These are phyloP conservation scores for Echiichthys vipera DNA, from an alignment of 2,797 vertebrate genomes.

Conservation along the genomic window DNA sequence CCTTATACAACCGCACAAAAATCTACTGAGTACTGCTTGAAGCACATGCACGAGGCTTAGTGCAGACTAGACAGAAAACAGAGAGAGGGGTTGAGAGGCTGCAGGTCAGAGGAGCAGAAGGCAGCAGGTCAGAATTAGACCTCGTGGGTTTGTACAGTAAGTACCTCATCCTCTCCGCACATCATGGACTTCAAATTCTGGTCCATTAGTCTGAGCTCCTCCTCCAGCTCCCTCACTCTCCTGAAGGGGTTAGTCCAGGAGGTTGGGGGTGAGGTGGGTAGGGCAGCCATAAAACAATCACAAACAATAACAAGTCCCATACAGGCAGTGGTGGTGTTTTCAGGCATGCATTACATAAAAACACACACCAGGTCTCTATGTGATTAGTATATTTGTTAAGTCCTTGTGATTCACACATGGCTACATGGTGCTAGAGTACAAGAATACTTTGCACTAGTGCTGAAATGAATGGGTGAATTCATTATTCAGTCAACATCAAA, in stretches of 20 bases:
- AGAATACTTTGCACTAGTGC: not conserved
- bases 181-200: slow-evolving; percentile 97
- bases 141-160: slow-evolving; percentile 32
- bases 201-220: slow-evolving; percentile 96
- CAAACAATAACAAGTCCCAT: slow-evolving; percentile 57
- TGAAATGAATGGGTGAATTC: not conserved
- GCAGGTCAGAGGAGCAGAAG: slow-evolving; percentile 59
- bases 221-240: slow-evolving; percentile 92
- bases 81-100: slow-evolving; percentile 47
- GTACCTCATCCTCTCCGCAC: slow-evolving; percentile 98
- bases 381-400: slow-evolving; percentile 34
- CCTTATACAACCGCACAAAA: too few relatives aligned
- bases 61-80: slow-evolving; percentile 51
- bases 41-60: slow-evolving; percentile 19
- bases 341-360: slow-evolving; percentile 74
- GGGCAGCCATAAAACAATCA: slow-evolving; percentile 44
- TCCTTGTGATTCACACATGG: not conserved
- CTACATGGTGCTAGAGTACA: not conserved
- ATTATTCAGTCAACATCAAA: slow-evolving; percentile 1
- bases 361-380: slow-evolving; percentile 42
- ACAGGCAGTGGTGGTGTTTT: slow-evolving; percentile 54
- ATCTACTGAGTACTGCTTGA: not conserved
- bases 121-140: slow-evolving; percentile 34
- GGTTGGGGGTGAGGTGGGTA: slow-evolving; percentile 43
- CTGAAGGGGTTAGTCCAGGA: slow-evolving; percentile 85